phyloP scores from a whole-genome alignment of 2,797 vertebrate species.

The Bradypus variegatus region DNA sequence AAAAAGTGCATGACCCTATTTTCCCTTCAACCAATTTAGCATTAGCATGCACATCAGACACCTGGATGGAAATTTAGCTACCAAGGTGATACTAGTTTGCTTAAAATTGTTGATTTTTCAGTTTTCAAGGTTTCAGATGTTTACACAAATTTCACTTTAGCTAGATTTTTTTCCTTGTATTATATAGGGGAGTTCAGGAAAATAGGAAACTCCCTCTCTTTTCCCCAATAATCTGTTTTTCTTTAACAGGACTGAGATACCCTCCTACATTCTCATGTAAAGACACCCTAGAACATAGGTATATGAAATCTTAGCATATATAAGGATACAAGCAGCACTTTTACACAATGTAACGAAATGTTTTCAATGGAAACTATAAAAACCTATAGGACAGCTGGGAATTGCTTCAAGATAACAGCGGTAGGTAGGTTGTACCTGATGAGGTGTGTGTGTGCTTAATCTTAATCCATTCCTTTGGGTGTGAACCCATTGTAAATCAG shows the following conservation, averaged over 20 bases:
- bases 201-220: not conserved
- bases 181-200: not conserved
- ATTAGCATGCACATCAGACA: rapidly evolving
- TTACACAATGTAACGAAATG: rapidly evolving
- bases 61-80: rapidly evolving
- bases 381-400: too few relatives aligned
- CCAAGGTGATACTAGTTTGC: not conserved
- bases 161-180: not conserved
- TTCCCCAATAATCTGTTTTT: not conserved
- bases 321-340: rapidly evolving
- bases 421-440: too few relatives aligned
- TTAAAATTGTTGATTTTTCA: not conserved
- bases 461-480: too few relatives aligned
- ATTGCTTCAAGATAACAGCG: not conserved
- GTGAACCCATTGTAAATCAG: too few relatives aligned
- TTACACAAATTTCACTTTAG: not conserved
- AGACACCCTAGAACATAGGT: not conserved
- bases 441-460: too few relatives aligned
- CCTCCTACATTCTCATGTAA: rapidly evolving
- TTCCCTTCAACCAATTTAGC: not conserved
- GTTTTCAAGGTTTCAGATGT: not conserved
- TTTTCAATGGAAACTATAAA: rapidly evolving
- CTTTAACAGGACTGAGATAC: not conserved
- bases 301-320: rapidly evolving
- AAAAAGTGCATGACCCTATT: not conserved